Evolutionary conservation across 1,140 invertebrate species (phyloP).

Genomic region (Ditylenchus dipsaci): DNA sequence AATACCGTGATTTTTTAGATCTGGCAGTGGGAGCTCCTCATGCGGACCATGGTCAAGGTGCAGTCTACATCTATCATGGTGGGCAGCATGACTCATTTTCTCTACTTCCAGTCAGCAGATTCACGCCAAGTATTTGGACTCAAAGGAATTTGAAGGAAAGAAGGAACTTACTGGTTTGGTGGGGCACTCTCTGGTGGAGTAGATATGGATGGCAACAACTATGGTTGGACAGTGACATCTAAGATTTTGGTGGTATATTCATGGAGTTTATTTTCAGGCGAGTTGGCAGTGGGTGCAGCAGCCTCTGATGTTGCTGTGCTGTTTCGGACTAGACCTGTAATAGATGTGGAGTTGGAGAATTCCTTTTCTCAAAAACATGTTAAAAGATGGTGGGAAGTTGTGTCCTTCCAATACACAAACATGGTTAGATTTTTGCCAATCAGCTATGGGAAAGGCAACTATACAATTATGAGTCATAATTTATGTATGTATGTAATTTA

Average conservation of each 20-base stretch:
- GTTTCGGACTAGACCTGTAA: slow-evolving; percentile 47
- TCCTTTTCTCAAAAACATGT: slow-evolving; percentile 38
- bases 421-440: slow-evolving; percentile 31
- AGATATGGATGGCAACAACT: slow-evolving; percentile 83
- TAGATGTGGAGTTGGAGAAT: slow-evolving; percentile 38
- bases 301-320: slow-evolving; percentile 70
- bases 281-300: slow-evolving; percentile 81
- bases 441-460: too few relatives aligned
- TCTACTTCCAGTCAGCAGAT: slow-evolving; percentile 42
- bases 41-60: slow-evolving; percentile 69
- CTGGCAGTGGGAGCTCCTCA: slow-evolving; percentile 86
- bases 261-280: slow-evolving; percentile 61
- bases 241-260: too few relatives aligned
- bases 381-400: slow-evolving; percentile 28
- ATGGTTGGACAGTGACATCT: slow-evolving; percentile 60
- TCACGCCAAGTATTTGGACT: slow-evolving; percentile 16
- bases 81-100: slow-evolving; percentile 57
- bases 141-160: neutral
- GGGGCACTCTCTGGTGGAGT: slow-evolving; percentile 80
- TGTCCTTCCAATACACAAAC: slow-evolving; percentile 42
- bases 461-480: too few relatives aligned
- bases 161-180: slow-evolving; percentile 66
- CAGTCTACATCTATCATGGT: slow-evolving; percentile 81
- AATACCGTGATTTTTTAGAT: too few relatives aligned
- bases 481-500: too few relatives aligned